Conservation (phyloP, 2,113 vertebrate genomes). For the Plecturocebus donacophilus region DNA sequence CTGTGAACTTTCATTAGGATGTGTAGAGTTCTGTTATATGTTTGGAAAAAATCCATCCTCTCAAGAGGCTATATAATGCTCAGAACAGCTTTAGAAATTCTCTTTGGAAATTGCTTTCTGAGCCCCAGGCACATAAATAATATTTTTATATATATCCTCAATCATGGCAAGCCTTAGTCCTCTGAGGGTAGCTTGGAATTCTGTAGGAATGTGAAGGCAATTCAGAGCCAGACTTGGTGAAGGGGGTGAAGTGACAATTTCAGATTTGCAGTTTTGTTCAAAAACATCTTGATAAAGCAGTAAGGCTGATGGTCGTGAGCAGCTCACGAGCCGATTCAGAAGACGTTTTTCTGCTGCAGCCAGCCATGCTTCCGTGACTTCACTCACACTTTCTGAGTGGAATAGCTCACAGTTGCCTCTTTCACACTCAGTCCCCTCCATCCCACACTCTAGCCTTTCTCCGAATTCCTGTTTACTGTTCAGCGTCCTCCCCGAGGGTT, state of each 20-base stretch:
- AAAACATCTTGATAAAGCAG: neutral
- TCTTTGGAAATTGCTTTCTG: slow-evolving; percentile 75
- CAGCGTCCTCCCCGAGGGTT: neutral
- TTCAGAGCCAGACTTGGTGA: slow-evolving; percentile 7
- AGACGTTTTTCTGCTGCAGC: neutral
- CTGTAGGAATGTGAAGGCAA: neutral
- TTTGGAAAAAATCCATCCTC: slow-evolving; percentile 64
- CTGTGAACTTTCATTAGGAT: slow-evolving; percentile 52
- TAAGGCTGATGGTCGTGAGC: neutral
- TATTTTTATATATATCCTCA: slow-evolving; percentile 11
- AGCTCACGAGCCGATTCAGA: neutral
- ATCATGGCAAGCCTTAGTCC: neutral
- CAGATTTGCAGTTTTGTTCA: slow-evolving; percentile 24
- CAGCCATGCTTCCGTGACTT: neutral
- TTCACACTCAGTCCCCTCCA: too few species aligned
- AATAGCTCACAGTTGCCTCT: neutral
- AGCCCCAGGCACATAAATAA: slow-evolving; percentile 38
- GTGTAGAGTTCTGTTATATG: slow-evolving; percentile 37
- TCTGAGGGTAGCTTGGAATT: neutral
- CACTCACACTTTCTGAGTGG: neutral
- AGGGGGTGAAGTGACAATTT: neutral
- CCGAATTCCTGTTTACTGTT: neutral
- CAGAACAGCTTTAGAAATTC: slow-evolving; percentile 72
- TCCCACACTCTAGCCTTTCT: neutral
- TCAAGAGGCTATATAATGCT: slow-evolving; percentile 62